Evolutionary conservation across 37 sponge, comb jelly and placozoan genomes (phyloP).

Genomic region (Bolinopsis microptera): DNA sequence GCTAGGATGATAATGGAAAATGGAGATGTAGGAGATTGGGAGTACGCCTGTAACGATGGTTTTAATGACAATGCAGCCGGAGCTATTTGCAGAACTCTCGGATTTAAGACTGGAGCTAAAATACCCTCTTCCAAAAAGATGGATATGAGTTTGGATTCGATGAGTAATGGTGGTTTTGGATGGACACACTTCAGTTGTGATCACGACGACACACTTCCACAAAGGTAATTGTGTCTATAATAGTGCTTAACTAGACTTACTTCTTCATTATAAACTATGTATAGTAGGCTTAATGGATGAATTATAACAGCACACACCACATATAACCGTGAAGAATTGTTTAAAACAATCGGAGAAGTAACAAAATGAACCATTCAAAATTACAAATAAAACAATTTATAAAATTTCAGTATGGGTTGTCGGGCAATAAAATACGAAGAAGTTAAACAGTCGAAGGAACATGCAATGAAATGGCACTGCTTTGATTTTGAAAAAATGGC

Average conservation of each 20-base stretch:
- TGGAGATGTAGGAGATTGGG: background rate
- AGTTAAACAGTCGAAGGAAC: background rate
- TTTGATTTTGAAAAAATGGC: background rate
- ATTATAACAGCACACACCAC: too few species aligned
- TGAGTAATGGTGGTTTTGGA: background rate
- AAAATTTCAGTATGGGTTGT: background rate
- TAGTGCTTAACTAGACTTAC: too few species aligned
- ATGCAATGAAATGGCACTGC: background rate
- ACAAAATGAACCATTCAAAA: too few species aligned
- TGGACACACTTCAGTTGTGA: conserved; percentile 16
- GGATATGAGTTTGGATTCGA: background rate
- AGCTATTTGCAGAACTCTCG: conserved; percentile 35
- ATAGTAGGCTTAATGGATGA: too few species aligned
- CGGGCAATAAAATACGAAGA: background rate
- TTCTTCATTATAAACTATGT: too few species aligned
- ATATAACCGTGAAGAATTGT: too few species aligned
- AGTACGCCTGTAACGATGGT: background rate
- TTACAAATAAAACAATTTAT: too few species aligned
- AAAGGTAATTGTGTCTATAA: background rate
- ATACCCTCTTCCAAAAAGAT: background rate
- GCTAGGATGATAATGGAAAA: background rate
- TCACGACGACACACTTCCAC: conserved; percentile 14
- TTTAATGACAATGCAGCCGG: conserved; percentile 50
- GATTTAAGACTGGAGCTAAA: background rate
- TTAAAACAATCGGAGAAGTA: too few species aligned